Conservation (phyloP, 2,797 vertebrate species). For the Pangasius macronema region DNA sequence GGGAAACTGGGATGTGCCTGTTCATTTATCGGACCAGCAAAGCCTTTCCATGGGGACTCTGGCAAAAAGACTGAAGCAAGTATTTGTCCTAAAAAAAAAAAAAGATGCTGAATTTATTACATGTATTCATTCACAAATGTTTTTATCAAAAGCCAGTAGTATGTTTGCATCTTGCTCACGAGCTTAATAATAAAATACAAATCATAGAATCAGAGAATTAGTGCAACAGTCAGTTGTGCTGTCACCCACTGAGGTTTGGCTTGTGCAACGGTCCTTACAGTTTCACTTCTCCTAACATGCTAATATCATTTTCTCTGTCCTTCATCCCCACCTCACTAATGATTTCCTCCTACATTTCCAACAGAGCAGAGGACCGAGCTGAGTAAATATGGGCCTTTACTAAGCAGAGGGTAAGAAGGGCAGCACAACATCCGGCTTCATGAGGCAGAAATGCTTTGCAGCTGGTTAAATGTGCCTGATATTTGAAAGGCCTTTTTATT, state of each 20-base stretch:
- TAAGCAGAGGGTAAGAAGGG: slow-evolving; percentile 78
- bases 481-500: background rate
- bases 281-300: slow-evolving; percentile 42
- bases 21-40: slow-evolving; percentile 19
- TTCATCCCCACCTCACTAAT: slow-evolving; percentile 46
- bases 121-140: background rate
- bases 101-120: background rate
- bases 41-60: slow-evolving; percentile 29
- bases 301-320: slow-evolving; percentile 29
- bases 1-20: slow-evolving; percentile 19
- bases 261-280: slow-evolving; percentile 48
- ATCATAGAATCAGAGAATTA: background rate
- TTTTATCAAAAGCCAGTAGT: no score
- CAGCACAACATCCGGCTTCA: slow-evolving; percentile 70
- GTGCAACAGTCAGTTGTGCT: slow-evolving; percentile 16
- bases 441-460: slow-evolving; percentile 38
- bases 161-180: background rate
- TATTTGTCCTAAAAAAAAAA: background rate
- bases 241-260: slow-evolving; percentile 67
- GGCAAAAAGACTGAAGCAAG: slow-evolving; percentile 32
- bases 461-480: slow-evolving; percentile 25
- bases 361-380: slow-evolving; percentile 78
- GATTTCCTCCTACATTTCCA: slow-evolving; percentile 70
- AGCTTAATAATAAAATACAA: background rate
- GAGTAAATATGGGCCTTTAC: slow-evolving; percentile 73